A percentile compares a stretch with the other conserved stretches of the same genome.
Conservation (phyloP, 1,140 invertebrate genomes). For the Pseudomyrmex concolor region DNA sequence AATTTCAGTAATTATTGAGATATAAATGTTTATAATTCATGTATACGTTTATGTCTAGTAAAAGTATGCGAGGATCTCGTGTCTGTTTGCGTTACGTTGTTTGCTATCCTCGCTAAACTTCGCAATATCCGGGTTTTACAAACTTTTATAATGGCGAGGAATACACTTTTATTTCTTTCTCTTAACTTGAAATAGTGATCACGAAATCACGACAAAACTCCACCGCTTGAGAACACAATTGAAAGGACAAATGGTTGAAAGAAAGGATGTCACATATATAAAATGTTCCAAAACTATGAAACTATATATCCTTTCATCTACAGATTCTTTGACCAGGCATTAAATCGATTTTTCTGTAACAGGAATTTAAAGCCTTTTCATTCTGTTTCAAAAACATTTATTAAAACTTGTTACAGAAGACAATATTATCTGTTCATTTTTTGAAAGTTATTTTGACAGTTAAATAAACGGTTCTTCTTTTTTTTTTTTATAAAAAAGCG, state of each 20-base stretch:
- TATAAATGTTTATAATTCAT: constrained; percentile 15
- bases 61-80: constrained; percentile 18
- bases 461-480: neutral
- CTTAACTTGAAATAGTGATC: constrained; percentile 58
- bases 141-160: constrained; percentile 56
- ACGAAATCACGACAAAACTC: constrained; percentile 55
- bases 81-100: constrained; percentile 56
- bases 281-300: constrained; percentile 37
- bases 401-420: neutral
- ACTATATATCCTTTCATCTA: constrained; percentile 16
- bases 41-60: constrained; percentile 28
- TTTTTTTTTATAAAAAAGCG: neutral
- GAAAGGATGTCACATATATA: constrained; percentile 41
- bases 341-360: constrained; percentile 6
- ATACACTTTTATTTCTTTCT: constrained; percentile 54
- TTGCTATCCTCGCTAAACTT: constrained; percentile 52
- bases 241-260: constrained; percentile 48
- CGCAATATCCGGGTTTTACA: constrained; percentile 58
- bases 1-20: constrained; percentile 4
- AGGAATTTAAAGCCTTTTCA: constrained; percentile 37
- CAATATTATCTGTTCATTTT: neutral
- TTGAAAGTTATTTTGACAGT: neutral
- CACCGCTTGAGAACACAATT: constrained; percentile 47
- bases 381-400: neutral
- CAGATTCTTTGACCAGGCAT: constrained; percentile 32